A percentile compares a stretch with the other conserved stretches of the same genome.
phyloP scores from a whole-genome alignment of 2,888 invertebrate genomes.

The Isotomurus palustris region DNA sequence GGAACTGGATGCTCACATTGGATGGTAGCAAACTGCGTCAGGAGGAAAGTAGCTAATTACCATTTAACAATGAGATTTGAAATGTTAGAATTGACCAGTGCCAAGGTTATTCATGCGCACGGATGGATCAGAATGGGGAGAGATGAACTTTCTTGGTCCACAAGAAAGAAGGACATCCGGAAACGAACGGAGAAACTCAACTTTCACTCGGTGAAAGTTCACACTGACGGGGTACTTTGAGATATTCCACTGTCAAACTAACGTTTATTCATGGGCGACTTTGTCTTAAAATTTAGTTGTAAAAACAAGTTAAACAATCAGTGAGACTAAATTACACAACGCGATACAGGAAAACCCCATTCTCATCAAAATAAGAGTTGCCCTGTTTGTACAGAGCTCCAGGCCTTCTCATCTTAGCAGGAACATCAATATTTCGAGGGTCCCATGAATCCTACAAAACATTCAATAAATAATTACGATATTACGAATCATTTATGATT shows the following conservation, averaged over 20 bases:
- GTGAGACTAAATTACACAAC: slow-evolving; percentile 50
- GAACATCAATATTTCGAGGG: slow-evolving; percentile 60
- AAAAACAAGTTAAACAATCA: too few relatives aligned
- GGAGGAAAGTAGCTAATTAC: too few relatives aligned
- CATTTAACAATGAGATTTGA: not conserved
- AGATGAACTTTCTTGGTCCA: not conserved
- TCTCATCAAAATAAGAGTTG: slow-evolving; percentile 75
- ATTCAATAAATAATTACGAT: not conserved
- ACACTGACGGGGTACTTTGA: not conserved
- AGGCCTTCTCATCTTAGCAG: slow-evolving; percentile 59
- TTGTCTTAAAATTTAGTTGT: too few relatives aligned
- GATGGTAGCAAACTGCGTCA: too few relatives aligned
- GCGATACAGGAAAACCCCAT: slow-evolving; percentile 73
- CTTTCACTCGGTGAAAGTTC: not conserved
- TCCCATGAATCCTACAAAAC: not conserved
- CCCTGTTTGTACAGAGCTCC: slow-evolving; percentile 68
- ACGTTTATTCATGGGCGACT: too few relatives aligned
- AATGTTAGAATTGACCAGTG: not conserved
- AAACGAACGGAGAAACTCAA: not conserved
- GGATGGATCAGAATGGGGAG: not conserved
- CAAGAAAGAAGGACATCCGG: not conserved
- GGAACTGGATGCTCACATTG: too few relatives aligned
- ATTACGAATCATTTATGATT: too few relatives aligned
- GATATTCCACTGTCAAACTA: not conserved
- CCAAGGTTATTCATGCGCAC: slow-evolving; percentile 24